Conservation (phyloP, 2,113 vertebrate genomes). For the Thinocorus orbignyianus region DNA sequence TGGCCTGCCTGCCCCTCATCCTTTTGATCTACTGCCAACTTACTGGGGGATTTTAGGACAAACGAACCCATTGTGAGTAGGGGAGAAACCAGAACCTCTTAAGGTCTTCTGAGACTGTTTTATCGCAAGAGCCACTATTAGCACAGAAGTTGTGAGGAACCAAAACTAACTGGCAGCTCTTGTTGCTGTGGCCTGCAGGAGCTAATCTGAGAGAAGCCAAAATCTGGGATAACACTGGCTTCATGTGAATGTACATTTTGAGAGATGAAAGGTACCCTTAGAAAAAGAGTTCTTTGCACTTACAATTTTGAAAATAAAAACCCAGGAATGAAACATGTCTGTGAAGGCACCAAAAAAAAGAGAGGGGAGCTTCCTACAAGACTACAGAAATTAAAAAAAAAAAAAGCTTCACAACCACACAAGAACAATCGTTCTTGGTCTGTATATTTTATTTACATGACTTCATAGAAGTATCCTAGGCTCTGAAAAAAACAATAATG, state of each 20-base stretch:
- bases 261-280: not conserved
- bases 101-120: not conserved
- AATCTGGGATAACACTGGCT: not conserved
- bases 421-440: not conserved
- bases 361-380: not conserved
- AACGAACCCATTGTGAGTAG: not conserved
- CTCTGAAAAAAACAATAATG: not conserved
- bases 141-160: not conserved
- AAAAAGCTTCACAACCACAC: not conserved
- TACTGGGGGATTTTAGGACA: slow-evolving; percentile 48
- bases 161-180: not conserved
- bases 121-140: not conserved
- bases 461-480: not conserved
- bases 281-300: not conserved
- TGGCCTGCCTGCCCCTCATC: slow-evolving; percentile 69
- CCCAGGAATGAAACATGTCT: not conserved
- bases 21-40: slow-evolving; percentile 71
- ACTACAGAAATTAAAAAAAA: not conserved
- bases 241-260: not conserved
- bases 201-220: not conserved
- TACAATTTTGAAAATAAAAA: not conserved
- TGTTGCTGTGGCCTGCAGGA: rapidly evolving
- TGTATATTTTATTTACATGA: not conserved
- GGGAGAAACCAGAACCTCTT: not conserved
- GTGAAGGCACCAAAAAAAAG: not conserved